A percentile compares a stretch with the other conserved stretches of the same genome.
These are phyloP conservation scores for Zoanthus gigantus DNA, from an alignment of 92 coral and sea anemone species.

Conservation along the genomic window DNA sequence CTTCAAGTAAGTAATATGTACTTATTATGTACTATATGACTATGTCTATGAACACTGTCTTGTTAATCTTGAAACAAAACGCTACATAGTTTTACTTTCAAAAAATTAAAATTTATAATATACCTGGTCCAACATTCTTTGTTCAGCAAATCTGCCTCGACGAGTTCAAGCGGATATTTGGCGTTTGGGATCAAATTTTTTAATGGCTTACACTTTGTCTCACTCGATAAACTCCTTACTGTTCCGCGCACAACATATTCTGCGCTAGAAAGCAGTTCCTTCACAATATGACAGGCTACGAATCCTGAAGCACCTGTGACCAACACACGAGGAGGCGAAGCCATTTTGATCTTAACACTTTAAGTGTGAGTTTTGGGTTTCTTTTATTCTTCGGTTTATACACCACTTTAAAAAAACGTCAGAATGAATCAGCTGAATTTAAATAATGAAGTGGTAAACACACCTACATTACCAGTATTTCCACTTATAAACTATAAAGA, in stretches of 20 bases:
- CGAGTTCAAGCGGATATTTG: slow-evolving; percentile 86
- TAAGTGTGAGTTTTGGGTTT: neutral
- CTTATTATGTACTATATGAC: too few relatives aligned
- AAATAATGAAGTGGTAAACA: too few relatives aligned
- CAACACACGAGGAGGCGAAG: slow-evolving; percentile 71
- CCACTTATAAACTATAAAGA: too few relatives aligned
- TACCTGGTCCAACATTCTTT: slow-evolving; percentile 89
- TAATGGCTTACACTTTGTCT: slow-evolving; percentile 80
- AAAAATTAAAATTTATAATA: neutral
- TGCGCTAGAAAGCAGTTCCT: slow-evolving; percentile 76
- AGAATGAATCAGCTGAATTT: too few relatives aligned
- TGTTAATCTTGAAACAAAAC: neutral
- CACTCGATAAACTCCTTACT: slow-evolving; percentile 80
- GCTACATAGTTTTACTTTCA: neutral
- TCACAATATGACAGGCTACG: slow-evolving; percentile 90
- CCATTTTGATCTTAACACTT: neutral
- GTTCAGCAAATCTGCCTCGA: slow-evolving; percentile 86
- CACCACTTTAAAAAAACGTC: neutral
- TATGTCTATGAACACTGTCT: too few relatives aligned
- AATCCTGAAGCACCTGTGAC: slow-evolving; percentile 97
- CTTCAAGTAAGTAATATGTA: too few relatives aligned
- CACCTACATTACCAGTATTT: too few relatives aligned
- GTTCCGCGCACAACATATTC: slow-evolving; percentile 88
- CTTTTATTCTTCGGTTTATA: neutral
- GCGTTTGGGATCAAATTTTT: slow-evolving; percentile 76